Base-by-base conservation (phyloP, 1,140 invertebrate genomes). In the Xylocopa sonorina region DNA sequence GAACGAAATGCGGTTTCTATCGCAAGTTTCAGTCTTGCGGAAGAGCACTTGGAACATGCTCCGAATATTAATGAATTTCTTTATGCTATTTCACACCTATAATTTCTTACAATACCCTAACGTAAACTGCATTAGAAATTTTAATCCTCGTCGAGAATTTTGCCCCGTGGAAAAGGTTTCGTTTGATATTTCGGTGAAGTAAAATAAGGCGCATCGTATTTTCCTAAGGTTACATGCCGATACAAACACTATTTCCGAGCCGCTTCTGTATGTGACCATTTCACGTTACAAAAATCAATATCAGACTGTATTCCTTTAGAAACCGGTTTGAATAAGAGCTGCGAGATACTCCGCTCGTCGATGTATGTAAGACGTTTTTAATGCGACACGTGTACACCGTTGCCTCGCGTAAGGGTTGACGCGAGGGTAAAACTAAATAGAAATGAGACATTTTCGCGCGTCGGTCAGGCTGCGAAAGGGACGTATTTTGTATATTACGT, bases 1-100 rank as follows among this genome's bases (percentile, higher is more conserved):
- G 60, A 66, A 76, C 60, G 51, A 66, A 74, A n/a, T 29, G 38
- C 55, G 66, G 64, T 77, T 81, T 68, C 78, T 62, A 76, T 80
- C 46, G 46, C 55, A 32, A 77, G 63, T 80, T 69, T 60, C 74
- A 69, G 29, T 32, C 58, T 69, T 18, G 57, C 46, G 50, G 74
- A 62, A 69, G 50, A 77, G 55, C 57, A 80, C 71, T 66, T 66
- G 55, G 48, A 68, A 63, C 66, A 24, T 51, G 79, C 24, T 43
- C 68, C 66, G 64, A 78, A 78, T 81, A 77, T 77, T 78, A 78
- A 81, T 69, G 41, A 68, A 62, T 69, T 57, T 67, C 48, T 41
- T 74, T 51, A 29, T 50, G 10, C 18, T 57, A 48, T 41, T 53
- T 18, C 3, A 3, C 18, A n/a, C 12, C 32, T 41, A 18, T 71